These are phyloP conservation scores for Trichogramma dendrolimi DNA, from an alignment of 2,888 invertebrate genomes.

Conservation along the genomic window DNA sequence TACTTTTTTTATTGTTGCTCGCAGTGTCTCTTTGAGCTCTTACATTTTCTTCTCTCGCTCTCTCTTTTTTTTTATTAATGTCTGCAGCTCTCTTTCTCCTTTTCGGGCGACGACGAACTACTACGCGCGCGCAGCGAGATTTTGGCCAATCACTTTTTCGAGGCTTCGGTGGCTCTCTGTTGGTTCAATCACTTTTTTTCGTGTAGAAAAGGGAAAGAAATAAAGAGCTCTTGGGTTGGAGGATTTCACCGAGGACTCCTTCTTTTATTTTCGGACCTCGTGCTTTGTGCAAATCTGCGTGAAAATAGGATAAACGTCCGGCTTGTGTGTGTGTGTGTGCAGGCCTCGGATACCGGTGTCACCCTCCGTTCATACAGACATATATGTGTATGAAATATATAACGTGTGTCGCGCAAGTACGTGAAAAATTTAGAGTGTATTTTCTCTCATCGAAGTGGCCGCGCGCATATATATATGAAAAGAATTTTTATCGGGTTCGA, in stretches of 20 bases:
- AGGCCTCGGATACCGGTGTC: not conserved
- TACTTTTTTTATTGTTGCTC: too few relatives aligned
- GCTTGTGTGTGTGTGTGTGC: not conserved
- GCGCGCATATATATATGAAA: too few relatives aligned
- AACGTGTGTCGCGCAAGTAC: too few relatives aligned
- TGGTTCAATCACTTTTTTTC: too few relatives aligned
- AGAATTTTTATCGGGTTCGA: too few relatives aligned
- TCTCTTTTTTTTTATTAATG: slow-evolving; percentile 9
- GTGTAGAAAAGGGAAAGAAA: too few relatives aligned
- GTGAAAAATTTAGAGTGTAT: too few relatives aligned
- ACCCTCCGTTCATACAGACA: not conserved
- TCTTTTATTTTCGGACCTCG: too few relatives aligned
- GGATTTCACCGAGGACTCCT: slow-evolving; percentile 7
- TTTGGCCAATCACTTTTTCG: not conserved
- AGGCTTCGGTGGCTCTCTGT: slow-evolving; percentile 11
- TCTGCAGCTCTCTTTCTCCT: slow-evolving; percentile 4
- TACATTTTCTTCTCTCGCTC: slow-evolving; percentile 6
- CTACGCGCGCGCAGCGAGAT: too few relatives aligned
- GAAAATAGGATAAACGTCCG: slow-evolving; percentile 36
- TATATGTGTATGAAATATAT: too few relatives aligned
- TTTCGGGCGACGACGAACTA: too few relatives aligned
- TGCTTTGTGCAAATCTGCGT: slow-evolving; percentile 41
- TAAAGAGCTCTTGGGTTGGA: not conserved
- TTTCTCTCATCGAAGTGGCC: too few relatives aligned
- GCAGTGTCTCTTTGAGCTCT: not conserved